These are phyloP conservation scores for Tautogolabrus adspersus DNA, from an alignment of 2,113 vertebrate genomes.

Conservation along the genomic window DNA sequence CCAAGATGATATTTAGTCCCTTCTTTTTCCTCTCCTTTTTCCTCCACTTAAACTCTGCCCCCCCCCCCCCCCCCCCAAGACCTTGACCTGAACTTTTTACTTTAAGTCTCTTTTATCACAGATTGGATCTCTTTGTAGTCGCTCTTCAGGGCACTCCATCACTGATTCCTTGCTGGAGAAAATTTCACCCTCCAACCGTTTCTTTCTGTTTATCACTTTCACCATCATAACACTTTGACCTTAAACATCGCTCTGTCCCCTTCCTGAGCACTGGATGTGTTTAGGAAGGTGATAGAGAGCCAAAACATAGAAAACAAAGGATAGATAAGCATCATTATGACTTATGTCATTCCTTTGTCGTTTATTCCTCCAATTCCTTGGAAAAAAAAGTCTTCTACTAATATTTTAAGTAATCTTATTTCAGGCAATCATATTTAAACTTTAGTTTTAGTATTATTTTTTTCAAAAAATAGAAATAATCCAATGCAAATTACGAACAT, in stretches of 20 bases:
- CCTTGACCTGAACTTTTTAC: slow-evolving; percentile 40
- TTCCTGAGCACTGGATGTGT: background rate
- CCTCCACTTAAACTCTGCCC: slow-evolving; percentile 9
- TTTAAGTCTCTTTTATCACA: slow-evolving; percentile 38
- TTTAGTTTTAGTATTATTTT: too few relatives aligned
- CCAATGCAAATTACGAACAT: too few relatives aligned
- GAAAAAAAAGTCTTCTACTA: too few relatives aligned
- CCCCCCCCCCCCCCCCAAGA: background rate
- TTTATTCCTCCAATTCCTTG: too few relatives aligned
- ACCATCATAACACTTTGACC: background rate
- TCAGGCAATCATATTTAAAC: too few relatives aligned
- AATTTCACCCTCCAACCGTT: slow-evolving; percentile 6
- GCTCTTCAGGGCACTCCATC: slow-evolving; percentile 31
- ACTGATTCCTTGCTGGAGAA: slow-evolving; percentile 13
- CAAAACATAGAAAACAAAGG: too few relatives aligned
- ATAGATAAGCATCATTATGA: too few relatives aligned
- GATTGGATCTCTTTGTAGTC: slow-evolving; percentile 40
- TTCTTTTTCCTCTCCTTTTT: slow-evolving; percentile 8
- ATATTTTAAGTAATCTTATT: too few relatives aligned
- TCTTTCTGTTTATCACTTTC: slow-evolving; percentile 19
- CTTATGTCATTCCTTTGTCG: too few relatives aligned
- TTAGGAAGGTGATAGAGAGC: background rate
- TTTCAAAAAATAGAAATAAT: too few relatives aligned
- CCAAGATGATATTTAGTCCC: slow-evolving; percentile 28
- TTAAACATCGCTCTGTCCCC: background rate